Base-by-base conservation (phyloP, 1,140 invertebrate genomes). In the Cecropterus lyciades region DNA sequence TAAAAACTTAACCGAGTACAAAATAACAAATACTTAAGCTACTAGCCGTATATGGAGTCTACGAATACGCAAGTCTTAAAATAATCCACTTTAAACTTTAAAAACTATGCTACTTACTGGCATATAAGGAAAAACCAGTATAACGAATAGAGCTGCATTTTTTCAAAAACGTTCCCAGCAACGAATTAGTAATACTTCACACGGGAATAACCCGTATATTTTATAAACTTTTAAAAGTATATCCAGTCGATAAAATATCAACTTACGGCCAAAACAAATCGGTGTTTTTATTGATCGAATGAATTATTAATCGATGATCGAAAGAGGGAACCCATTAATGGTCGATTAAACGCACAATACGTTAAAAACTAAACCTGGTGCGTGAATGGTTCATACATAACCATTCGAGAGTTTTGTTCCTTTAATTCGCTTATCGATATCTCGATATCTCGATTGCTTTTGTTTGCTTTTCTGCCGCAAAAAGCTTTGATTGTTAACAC, bases 201-300 rank as follows among this genome's bases (percentile, higher is more conserved):
- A 60, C 45, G 57, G 57, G 57, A 62, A 62, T 43, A 49, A 33
- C 11, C 30, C 33, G 57, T 62, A 30, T n/a, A 11, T n/a, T 33
- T 33, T 45, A 30, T 30, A 45, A 15, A 30, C 20, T 13, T 14
- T 52, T 33, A 15, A 40, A 40, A 11, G 11, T 40, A 40, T 40
- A 40, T 40, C 37, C 37, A 40, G 11, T 40, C 37, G 5, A 40
- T 40, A 40, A 40, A 40, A 40, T 40, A 40, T 13, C 37, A 11
- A 40, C 8, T 40, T 40, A n/a, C 37, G 37, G 37, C 33, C 30
- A 60, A 60, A 63, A 49, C 37, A 27, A 63, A 48, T 52, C 60
- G 60, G 52, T 51, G 49, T 63, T 63, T 63, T 63, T 63, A 10
- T 11, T 20, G 49, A 40, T 51, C 48, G 60, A 63, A 63, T 63